Evolutionary conservation across 2,888 invertebrate species (phyloP), one percentile per base, ranked within the genome.

Genomic region (Temnothorax ravouxi): DNA sequence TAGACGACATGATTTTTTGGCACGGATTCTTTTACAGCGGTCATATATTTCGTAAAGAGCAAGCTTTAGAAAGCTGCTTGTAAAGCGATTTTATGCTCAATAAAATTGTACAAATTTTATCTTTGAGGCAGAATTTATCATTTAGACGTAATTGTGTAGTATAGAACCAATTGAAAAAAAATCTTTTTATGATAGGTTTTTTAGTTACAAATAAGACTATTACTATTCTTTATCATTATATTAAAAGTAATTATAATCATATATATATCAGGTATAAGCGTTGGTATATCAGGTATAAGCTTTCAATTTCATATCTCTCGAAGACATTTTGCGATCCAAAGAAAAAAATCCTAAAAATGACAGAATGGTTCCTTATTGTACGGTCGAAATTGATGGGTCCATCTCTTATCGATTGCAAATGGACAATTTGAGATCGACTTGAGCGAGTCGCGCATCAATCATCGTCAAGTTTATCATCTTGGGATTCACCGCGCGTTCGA

Each of bases 381-480:
- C 8, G 3, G 4, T 44, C 13, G 2, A 29, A 64, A 74, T 47
- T 59, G 59, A 59, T 44, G 13, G 29, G 8, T 74, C 8, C 41
- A 29, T 29, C 29, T 47, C 61, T 59, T 61, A 47, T 47, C 29
- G n/a, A 13, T 59, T 29, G n/a, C n/a, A 15, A 61, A 61, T 34
- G 34, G n/a, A 75, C 34, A 47, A 2, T 61, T 72, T n/a, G 29
- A n/a, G 9, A 13, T 8, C n/a, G 59, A 9, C 5, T 34, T 5
- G 11, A 75, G n/a, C n/a, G 3, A 74, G 34, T 59, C 44, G 44
- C 25, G 18, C 44, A 74, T 61, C 47, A 34, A 34, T 47, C 61
- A 75, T 75, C 59, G 29, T 61, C 61, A 61, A 47, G 29, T n/a
- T 61, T 47, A 18, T 47, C 29, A n/a, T 5, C 21, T 41, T 25